Evolutionary conservation across 2,113 vertebrate genomes (phyloP).

Genomic region (pig (Sus scrofa)): DNA sequence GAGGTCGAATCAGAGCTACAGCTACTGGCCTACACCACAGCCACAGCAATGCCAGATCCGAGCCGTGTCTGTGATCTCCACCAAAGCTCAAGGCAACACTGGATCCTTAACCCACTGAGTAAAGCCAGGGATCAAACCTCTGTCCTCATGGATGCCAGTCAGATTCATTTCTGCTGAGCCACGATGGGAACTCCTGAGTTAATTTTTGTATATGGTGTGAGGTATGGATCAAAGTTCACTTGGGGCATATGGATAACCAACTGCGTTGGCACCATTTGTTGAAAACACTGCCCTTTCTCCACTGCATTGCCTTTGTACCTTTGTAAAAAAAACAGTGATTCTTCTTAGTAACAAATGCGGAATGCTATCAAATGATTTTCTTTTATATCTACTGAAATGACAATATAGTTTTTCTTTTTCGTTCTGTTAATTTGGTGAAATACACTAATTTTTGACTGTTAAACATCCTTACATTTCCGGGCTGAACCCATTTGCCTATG

Average conservation of each 20-base stretch:
- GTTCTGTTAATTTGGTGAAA: background rate
- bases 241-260: background rate
- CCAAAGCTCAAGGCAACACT: too few species aligned
- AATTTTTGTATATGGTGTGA: background rate
- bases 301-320: background rate
- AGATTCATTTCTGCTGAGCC: too few species aligned
- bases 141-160: too few species aligned
- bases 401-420: background rate
- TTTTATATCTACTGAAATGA: background rate
- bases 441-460: background rate
- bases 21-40: too few species aligned
- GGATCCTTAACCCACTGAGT: too few species aligned
- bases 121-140: too few species aligned
- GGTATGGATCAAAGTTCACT: background rate
- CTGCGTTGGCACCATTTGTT: background rate
- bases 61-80: too few species aligned
- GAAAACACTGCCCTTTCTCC: background rate
- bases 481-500: background rate
- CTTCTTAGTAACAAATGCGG: background rate
- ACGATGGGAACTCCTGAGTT: background rate
- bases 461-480: background rate
- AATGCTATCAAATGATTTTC: background rate
- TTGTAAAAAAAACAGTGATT: background rate
- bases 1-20: too few species aligned
- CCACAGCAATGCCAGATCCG: too few species aligned